Percentiles rank a stretch among this genome's conserved stretches.
Conservation (phyloP, 92 coral and sea anemone genomes). For the Porites divaricata region DNA sequence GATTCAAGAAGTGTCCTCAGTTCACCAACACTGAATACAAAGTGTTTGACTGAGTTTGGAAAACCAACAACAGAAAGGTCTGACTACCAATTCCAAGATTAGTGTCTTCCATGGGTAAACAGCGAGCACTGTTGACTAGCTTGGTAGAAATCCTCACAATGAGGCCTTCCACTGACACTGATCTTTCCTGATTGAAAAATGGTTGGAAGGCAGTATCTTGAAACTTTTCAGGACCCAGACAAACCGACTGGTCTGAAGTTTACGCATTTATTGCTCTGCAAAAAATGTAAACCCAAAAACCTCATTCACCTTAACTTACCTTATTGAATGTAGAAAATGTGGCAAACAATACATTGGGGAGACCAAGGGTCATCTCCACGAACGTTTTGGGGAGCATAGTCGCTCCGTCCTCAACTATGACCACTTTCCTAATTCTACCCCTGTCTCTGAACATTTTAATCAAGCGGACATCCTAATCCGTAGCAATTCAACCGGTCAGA, state of each 20-base stretch:
- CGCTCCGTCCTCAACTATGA: too few relatives aligned
- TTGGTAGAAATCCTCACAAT: constrained; percentile 32
- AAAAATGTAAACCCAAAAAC: constrained; percentile 11
- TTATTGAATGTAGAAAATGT: too few relatives aligned
- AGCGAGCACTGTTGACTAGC: constrained; percentile 6
- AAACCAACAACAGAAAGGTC: constrained; percentile 39
- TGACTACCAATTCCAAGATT: too few relatives aligned
- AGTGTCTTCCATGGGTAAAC: not conserved
- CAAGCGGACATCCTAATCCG: too few relatives aligned
- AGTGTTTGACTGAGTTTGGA: constrained; percentile 34
- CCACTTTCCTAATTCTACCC: too few relatives aligned
- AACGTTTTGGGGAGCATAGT: too few relatives aligned
- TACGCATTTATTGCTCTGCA: constrained; percentile 72
- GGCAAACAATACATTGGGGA: too few relatives aligned
- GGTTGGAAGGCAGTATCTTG: constrained; percentile 34
- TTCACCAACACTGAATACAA: constrained; percentile 32
- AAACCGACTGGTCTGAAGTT: constrained; percentile 48
- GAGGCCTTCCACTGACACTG: constrained; percentile 5
- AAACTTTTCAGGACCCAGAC: constrained; percentile 45
- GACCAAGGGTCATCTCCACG: too few relatives aligned
- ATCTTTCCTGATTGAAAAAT: constrained; percentile 15
- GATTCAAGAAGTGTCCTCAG: not conserved
- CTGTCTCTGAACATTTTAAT: too few relatives aligned
- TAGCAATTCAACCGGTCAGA: too few relatives aligned
- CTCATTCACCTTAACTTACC: too few relatives aligned